Evolutionary conservation across 2,113 vertebrate genomes (phyloP).

Genomic region (Callocephalon fimbriatum): DNA sequence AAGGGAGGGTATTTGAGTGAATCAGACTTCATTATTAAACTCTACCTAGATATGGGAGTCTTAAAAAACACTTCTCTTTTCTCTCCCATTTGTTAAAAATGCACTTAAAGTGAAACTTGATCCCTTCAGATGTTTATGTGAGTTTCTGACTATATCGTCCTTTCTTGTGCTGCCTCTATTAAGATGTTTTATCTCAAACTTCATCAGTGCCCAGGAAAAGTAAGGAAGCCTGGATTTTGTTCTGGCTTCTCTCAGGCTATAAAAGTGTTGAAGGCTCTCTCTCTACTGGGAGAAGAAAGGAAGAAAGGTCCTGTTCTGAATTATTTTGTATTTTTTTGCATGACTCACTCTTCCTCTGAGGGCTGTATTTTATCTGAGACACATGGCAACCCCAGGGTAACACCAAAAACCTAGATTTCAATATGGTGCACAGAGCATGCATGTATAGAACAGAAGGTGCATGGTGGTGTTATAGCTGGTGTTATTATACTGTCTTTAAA

Average conservation of each 20-base stretch:
- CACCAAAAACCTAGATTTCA: neutral
- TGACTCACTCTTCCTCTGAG: neutral
- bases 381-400: neutral
- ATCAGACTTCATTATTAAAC: neutral
- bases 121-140: neutral
- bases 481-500: neutral
- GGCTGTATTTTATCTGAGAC: neutral
- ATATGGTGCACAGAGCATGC: neutral
- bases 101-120: neutral
- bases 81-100: neutral
- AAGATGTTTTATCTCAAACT: neutral
- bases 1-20: neutral
- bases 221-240: neutral
- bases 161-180: neutral
- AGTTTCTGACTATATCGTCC: neutral
- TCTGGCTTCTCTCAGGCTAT: neutral
- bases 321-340: neutral
- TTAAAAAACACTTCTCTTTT: neutral
- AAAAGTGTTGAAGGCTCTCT: neutral
- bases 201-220: neutral
- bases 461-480: neutral
- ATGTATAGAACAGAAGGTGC: neutral
- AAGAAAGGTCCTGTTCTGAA: neutral
- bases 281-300: neutral
- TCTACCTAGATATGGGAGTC: neutral